Base-by-base conservation (phyloP, 1,140 invertebrate species). In the Caenorhabditis remanei region DNA sequence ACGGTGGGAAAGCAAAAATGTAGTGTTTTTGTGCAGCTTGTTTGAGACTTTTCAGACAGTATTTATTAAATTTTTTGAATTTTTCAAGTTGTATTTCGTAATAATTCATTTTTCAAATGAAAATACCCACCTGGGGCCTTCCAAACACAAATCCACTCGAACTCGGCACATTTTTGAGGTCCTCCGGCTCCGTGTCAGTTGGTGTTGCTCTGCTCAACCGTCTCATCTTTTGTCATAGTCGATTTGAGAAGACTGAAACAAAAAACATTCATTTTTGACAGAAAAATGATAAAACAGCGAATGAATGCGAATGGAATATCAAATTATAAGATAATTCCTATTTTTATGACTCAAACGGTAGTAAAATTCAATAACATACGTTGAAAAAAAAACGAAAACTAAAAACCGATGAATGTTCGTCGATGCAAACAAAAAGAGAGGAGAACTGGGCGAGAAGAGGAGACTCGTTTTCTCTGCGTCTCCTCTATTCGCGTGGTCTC, bases 341-440 rank as follows among this genome's bases (percentile, higher is more conserved):
- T 32, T 32, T 32, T 32, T 32, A 32, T 32, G 32, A 32, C 2
- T 2, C 32, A 32, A 32, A 32, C 32, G 32, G 32, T 32, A 32
- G 32, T 32, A 32, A 32, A 32, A 32, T 32, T 32, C 32, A 32
- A 32, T 1, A 32, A 32, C 32, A 32, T 32, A 32, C 32, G 32
- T 32, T 24, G n/a, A 79, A 79, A 41, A 79, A 67, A 50, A 50
- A 79, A 43, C 4, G 1, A 79, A 79, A 79, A 79, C 46, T 46
- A 79, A 79, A 79, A 46, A 79, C 46, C 71, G 71, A 79, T 9
- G 24, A 21, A 79, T 50, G 71, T 79, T 50, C 71, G 32, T 21
- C 7, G 41, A 48, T n/a, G 46, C n/a, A n/a, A 24, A 50, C 71
- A 9, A 53, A 40, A 53, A 40, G 11, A 16, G 9, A 61, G n/a